A percentile compares a stretch with the other conserved stretches of the same genome.
Conservation (phyloP, 2,113 vertebrate species). For the Malurus cyaneus region DNA sequence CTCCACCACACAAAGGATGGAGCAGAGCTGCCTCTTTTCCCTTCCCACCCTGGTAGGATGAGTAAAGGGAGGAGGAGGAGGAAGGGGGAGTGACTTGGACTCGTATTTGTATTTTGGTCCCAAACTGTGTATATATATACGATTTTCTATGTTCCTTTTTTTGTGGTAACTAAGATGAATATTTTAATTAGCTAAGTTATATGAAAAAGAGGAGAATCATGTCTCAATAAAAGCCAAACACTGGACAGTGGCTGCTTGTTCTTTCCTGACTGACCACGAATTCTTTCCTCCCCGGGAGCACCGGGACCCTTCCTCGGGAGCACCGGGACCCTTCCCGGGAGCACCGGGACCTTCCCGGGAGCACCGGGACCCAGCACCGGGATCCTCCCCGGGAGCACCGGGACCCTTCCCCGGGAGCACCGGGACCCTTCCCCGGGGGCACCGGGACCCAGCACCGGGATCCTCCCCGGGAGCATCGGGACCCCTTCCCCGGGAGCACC, state of each 20-base stretch:
- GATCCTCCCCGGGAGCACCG: too few species aligned
- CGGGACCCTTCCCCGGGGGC: too few species aligned
- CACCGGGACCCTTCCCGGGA: too few species aligned
- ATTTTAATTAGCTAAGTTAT: slow-evolving; percentile 84
- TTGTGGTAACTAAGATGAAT: slow-evolving; percentile 80
- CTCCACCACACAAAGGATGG: slow-evolving; percentile 21
- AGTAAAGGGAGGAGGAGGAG: background rate
- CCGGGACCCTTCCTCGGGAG: too few species aligned
- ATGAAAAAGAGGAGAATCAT: slow-evolving; percentile 68
- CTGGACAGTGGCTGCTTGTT: background rate
- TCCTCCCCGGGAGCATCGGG: too few species aligned
- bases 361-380: too few species aligned
- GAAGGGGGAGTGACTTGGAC: slow-evolving; percentile 19
- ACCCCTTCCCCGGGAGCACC: too few species aligned
- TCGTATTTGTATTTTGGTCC: slow-evolving; percentile 74
- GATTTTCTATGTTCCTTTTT: slow-evolving; percentile 81
- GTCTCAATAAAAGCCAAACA: slow-evolving; percentile 74
- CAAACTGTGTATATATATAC: slow-evolving; percentile 76
- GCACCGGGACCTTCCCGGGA: too few species aligned
- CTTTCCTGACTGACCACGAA: background rate
- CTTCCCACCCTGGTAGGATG: background rate
- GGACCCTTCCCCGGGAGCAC: too few species aligned
- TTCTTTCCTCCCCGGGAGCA: too few species aligned
- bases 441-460: too few species aligned
- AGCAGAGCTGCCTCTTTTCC: background rate